Evolutionary conservation across 2,113 vertebrate genomes (phyloP).

Genomic region (Rhizomys pruinosus): DNA sequence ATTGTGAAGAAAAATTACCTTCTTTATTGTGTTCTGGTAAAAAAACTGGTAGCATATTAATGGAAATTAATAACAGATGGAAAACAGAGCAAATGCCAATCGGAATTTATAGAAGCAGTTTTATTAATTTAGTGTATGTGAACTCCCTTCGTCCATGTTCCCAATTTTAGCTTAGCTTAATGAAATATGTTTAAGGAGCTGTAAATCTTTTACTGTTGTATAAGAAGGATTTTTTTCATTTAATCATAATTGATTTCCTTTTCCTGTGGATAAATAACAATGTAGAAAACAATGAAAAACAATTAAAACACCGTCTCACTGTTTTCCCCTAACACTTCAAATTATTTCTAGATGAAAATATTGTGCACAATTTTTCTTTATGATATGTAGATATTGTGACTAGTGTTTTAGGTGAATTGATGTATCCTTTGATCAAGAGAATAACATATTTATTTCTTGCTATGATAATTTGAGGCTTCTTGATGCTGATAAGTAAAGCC

Average conservation of each 20-base stretch:
- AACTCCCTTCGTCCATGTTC: background rate
- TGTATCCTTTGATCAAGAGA: constrained; percentile 31
- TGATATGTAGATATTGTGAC: background rate
- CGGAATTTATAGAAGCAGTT: constrained; percentile 2
- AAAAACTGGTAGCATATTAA: background rate
- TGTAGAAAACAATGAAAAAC: constrained; percentile 25
- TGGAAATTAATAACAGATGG: too few species aligned
- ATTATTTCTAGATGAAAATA: constrained; percentile 50
- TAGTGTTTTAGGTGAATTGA: background rate
- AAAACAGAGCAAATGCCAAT: constrained; percentile 2
- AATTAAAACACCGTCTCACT: background rate
- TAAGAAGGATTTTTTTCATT: background rate
- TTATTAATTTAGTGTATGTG: constrained; percentile 46
- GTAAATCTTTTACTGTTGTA: background rate
- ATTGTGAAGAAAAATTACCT: background rate
- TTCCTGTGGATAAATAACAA: background rate
- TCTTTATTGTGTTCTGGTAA: constrained; percentile 33
- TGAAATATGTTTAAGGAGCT: constrained; percentile 15
- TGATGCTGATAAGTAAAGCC: constrained; percentile 12
- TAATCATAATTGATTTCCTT: background rate
- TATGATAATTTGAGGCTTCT: background rate
- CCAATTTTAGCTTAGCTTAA: constrained; percentile 5
- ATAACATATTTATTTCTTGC: background rate
- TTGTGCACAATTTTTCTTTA: constrained; percentile 22
- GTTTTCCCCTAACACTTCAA: constrained; percentile 13